Conservation (phyloP, 2,888 invertebrate species). For the Frankliniella fusca region DNA sequence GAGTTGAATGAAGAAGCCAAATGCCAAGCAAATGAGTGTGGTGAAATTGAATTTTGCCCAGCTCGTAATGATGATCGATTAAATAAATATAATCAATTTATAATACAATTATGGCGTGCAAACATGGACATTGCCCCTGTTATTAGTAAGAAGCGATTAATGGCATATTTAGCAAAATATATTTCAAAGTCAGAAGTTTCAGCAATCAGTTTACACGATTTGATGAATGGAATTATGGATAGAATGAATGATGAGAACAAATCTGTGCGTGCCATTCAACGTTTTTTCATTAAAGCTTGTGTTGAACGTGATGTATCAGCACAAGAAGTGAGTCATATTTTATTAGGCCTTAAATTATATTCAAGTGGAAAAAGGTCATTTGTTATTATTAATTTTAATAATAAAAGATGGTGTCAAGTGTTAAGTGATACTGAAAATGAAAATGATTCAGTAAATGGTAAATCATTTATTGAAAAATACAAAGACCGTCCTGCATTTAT, state of each 20-base stretch:
- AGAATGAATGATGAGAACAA: not conserved
- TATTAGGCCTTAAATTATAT: conserved; percentile 28
- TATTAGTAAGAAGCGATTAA: conserved; percentile 18
- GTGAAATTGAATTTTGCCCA: not conserved
- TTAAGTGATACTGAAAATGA: not conserved
- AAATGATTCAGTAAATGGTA: not conserved
- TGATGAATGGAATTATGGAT: not conserved
- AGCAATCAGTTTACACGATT: not conserved
- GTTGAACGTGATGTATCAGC: conserved; percentile 35
- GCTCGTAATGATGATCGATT: no score
- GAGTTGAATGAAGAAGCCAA: no score
- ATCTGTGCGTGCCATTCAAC: conserved; percentile 31
- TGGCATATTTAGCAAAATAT: conserved; percentile 35
- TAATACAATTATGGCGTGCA: no score
- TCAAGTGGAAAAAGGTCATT: not conserved
- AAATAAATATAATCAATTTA: no score
- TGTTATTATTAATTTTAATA: not conserved
- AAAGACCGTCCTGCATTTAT: not conserved
- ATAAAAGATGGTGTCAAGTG: not conserved
- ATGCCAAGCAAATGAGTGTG: not conserved
- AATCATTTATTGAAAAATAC: not conserved
- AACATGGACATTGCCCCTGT: conserved; percentile 29
- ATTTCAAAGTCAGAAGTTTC: conserved; percentile 31
- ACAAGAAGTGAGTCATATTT: conserved; percentile 34
- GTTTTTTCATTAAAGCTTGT: conserved; percentile 32